phyloP scores from a whole-genome alignment of 2,797 vertebrate genomes.

The Manis pentadactyla region DNA sequence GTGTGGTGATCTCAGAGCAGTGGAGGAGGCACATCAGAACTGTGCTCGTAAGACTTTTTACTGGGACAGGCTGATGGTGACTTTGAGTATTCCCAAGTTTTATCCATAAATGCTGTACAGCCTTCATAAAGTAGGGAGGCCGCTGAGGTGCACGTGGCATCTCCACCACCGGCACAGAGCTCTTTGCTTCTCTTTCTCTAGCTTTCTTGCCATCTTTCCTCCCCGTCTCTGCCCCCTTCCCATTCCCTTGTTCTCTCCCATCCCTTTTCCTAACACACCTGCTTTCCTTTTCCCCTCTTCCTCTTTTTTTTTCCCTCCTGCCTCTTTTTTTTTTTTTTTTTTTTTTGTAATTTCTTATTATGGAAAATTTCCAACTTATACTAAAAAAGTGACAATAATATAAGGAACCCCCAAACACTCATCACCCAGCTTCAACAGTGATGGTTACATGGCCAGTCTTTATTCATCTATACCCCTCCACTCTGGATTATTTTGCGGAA shows the following conservation, averaged over 20 bases:
- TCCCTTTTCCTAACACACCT: not conserved
- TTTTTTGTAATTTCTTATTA: not conserved
- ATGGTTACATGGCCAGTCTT: not conserved
- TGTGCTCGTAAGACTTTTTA: accelerated
- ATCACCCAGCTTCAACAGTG: not conserved
- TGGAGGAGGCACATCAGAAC: accelerated
- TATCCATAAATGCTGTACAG: accelerated
- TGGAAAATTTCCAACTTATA: not conserved
- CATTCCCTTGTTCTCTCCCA: not conserved
- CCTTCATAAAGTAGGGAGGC: not conserved
- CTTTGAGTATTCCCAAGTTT: not conserved
- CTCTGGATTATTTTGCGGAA: not conserved
- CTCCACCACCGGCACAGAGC: not conserved
- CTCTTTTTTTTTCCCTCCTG: not conserved
- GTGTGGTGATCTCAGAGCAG: not conserved
- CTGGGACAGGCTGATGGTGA: not conserved
- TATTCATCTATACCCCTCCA: not conserved
- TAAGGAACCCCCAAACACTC: not conserved
- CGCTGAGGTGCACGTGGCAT: accelerated
- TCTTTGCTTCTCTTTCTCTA: not conserved
- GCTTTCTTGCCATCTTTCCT: not conserved
- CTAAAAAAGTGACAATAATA: not conserved
- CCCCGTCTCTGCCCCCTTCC: not conserved
- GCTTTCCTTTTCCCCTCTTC: not conserved
- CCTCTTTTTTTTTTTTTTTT: not conserved